Evolutionary conservation across 2,797 vertebrate genomes (phyloP).

Genomic region (Molossus molossus): DNA sequence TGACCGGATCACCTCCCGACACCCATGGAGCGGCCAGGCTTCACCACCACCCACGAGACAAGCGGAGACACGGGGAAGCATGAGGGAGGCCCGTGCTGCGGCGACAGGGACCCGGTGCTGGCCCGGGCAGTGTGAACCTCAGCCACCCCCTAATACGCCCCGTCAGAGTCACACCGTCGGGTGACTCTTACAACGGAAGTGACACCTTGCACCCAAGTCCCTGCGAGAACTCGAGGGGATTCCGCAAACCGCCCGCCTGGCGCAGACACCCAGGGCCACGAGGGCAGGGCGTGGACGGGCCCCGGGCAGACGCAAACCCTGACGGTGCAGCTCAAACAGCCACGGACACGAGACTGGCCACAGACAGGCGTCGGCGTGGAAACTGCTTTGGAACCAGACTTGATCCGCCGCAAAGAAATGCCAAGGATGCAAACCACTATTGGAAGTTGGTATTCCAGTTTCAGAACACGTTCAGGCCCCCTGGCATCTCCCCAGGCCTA

Average conservation of each 20-base stretch:
- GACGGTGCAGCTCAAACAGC: background rate
- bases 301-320: background rate
- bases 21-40: too few relatives aligned
- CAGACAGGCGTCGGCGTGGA: background rate
- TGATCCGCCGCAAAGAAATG: conserved; percentile 7
- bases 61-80: background rate
- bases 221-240: background rate
- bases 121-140: background rate
- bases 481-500: background rate
- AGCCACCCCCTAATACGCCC: background rate
- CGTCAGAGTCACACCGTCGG: background rate
- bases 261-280: too few relatives aligned
- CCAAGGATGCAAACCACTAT: background rate
- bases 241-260: too few relatives aligned
- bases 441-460: background rate
- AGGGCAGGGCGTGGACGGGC: background rate
- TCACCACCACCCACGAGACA: background rate
- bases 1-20: too few relatives aligned
- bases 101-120: background rate
- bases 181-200: background rate
- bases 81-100: background rate
- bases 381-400: background rate
- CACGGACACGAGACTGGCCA: background rate
- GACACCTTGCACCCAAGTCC: background rate
- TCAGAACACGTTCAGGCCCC: background rate